A percentile compares a stretch with the other conserved stretches of the same genome.
These are phyloP conservation scores for Pangasius mekongensis DNA, from an alignment of 2,797 vertebrate species.

Conservation along the genomic window DNA sequence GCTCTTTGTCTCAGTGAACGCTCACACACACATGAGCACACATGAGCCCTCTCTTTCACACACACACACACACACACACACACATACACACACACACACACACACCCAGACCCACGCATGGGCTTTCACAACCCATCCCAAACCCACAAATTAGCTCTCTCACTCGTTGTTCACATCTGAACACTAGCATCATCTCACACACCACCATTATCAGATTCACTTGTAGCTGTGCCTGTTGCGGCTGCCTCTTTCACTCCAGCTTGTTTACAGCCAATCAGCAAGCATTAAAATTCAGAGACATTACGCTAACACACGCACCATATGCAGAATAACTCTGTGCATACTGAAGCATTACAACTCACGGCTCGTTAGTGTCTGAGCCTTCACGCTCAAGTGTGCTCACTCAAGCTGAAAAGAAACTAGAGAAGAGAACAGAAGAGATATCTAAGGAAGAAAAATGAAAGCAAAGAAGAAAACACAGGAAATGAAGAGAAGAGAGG, in stretches of 20 bases:
- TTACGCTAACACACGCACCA: background rate
- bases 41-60: background rate
- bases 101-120: background rate
- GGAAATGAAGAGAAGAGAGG: no score
- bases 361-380: background rate
- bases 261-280: constrained; percentile 12
- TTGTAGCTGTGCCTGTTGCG: background rate
- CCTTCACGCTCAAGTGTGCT: background rate
- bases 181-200: background rate
- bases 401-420: background rate
- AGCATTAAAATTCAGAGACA: constrained; percentile 8
- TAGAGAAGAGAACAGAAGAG: background rate
- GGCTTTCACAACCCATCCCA: constrained; percentile 4
- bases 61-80: background rate
- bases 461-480: background rate
- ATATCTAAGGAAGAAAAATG: background rate
- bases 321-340: constrained; percentile 4
- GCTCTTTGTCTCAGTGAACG: constrained; percentile 68
- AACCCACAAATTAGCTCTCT: background rate
- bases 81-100: background rate
- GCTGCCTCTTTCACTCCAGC: background rate
- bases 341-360: background rate
- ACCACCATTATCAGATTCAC: background rate
- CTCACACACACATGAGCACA: constrained; percentile 43
- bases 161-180: background rate